Percentiles rank a stretch among this genome's conserved stretches.
These are phyloP conservation scores for Anguilla rostrata DNA, from an alignment of 2,113 vertebrate species.

Conservation along the genomic window DNA sequence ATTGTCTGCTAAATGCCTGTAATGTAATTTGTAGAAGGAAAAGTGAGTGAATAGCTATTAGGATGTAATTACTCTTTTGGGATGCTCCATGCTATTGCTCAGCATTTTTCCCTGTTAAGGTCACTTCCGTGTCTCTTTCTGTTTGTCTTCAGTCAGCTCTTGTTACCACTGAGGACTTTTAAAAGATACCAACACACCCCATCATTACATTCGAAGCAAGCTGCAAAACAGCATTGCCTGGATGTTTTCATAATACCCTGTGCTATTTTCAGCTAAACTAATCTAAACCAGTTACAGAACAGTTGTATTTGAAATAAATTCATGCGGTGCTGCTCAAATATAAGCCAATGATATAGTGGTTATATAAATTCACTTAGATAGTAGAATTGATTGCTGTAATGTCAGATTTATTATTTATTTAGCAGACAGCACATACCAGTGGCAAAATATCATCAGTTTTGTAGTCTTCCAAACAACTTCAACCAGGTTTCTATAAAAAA, in stretches of 20 bases:
- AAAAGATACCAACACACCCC: not conserved
- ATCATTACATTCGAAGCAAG: not conserved
- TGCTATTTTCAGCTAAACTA: not conserved
- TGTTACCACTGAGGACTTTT: not conserved
- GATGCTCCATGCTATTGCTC: not conserved
- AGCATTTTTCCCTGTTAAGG: not conserved
- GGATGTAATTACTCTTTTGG: not conserved
- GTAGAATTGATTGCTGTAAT: not conserved
- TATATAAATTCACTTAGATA: not conserved
- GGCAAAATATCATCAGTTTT: too few relatives aligned
- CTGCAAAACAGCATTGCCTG: not conserved
- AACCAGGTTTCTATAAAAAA: too few relatives aligned
- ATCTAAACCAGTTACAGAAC: not conserved
- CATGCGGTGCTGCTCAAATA: not conserved
- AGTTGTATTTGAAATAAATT: too few relatives aligned
- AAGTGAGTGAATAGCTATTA: not conserved
- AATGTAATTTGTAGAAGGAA: not conserved
- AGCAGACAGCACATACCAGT: too few relatives aligned
- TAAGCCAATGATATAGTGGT: not conserved
- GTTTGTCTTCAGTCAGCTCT: not conserved
- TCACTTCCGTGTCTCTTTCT: not conserved
- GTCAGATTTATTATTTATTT: too few relatives aligned
- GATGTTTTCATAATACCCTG: not conserved
- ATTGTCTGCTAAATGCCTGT: too few relatives aligned
- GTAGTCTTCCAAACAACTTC: too few relatives aligned